Percentiles rank a stretch among this genome's conserved stretches.
These are phyloP conservation scores for Scaptomyza graminum DNA, from an alignment of 1,140 invertebrate species.

Conservation along the genomic window DNA sequence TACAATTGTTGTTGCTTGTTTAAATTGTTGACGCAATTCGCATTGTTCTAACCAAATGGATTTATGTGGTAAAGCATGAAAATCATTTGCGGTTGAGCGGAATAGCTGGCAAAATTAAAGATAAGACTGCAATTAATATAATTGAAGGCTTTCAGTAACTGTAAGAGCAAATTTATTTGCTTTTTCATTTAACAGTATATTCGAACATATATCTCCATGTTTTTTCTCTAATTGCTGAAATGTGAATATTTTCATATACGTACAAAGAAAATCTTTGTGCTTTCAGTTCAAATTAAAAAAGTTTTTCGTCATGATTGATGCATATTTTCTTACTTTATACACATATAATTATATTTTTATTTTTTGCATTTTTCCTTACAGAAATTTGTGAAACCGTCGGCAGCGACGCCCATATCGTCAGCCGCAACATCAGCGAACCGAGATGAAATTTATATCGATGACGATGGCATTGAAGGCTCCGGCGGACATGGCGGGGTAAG, in stretches of 20 bases:
- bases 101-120: constrained; percentile 4
- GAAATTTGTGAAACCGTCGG: constrained; percentile 73
- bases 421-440: constrained; percentile 44
- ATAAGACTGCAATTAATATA: constrained; percentile 2
- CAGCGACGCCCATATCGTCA: constrained; percentile 44
- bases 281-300: constrained; percentile 66
- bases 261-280: constrained; percentile 40
- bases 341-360: background rate
- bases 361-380: constrained; percentile 59
- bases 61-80: constrained; percentile 37
- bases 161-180: background rate
- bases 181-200: constrained; percentile 7
- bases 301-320: constrained; percentile 24
- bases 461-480: constrained; percentile 84
- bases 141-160: background rate
- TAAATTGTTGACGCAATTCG: constrained; percentile 35
- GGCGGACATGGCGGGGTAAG: constrained; percentile 84
- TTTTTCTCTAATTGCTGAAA: constrained; percentile 66
- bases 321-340: constrained; percentile 2
- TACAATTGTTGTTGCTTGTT: constrained; percentile 36
- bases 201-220: background rate
- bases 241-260: constrained; percentile 69
- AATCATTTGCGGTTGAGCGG: constrained; percentile 53
- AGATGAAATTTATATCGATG: constrained; percentile 84
- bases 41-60: constrained; percentile 73